phyloP scores from a whole-genome alignment of 2,797 vertebrate genomes.

The Cheracebus regulus region DNA sequence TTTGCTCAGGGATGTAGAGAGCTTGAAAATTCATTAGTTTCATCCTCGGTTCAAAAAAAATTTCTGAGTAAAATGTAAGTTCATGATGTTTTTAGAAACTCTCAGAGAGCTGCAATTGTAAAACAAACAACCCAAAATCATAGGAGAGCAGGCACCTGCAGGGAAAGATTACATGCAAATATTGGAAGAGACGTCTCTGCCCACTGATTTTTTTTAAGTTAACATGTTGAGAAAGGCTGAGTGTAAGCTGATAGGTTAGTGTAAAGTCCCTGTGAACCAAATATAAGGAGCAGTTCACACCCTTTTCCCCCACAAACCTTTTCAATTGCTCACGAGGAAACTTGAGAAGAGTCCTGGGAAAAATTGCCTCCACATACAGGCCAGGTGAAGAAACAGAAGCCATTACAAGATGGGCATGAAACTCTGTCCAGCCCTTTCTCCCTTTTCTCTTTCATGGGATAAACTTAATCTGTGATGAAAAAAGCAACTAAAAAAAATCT shows the following conservation, averaged over 20 bases:
- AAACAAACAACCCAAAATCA: background rate
- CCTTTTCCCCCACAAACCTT: background rate
- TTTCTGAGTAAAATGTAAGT: background rate
- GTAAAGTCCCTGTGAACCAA: background rate
- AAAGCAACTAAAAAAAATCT: background rate
- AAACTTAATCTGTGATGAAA: background rate
- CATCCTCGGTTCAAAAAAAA: background rate
- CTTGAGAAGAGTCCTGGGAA: background rate
- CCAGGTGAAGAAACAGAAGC: background rate
- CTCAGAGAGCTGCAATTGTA: background rate
- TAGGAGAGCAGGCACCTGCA: background rate
- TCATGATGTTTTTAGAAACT: background rate
- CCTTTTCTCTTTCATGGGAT: background rate
- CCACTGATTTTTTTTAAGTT: background rate
- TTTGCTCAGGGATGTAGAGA: background rate
- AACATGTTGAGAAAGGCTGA: background rate
- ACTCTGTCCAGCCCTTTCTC: background rate
- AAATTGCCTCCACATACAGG: accelerated
- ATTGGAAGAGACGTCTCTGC: background rate
- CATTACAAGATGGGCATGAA: background rate
- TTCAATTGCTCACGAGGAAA: background rate
- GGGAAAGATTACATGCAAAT: background rate
- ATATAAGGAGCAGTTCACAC: background rate
- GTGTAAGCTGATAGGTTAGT: accelerated
- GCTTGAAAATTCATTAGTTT: background rate